Evolutionary conservation across 2,888 invertebrate genomes (phyloP).

Genomic region (Sarcophaga variegata): DNA sequence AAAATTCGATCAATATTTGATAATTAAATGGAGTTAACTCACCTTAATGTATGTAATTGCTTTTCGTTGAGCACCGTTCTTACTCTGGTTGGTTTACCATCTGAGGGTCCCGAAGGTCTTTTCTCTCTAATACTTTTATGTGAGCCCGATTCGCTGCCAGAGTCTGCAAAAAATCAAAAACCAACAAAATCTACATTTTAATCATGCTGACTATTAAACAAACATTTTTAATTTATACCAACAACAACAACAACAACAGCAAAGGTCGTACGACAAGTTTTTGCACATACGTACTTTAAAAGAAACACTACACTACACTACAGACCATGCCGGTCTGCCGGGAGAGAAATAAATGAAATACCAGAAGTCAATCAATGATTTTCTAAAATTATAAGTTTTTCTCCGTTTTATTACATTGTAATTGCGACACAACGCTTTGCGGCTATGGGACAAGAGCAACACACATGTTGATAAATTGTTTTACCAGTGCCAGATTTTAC

Average conservation of each 20-base stretch:
- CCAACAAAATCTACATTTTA: slow-evolving; percentile 68
- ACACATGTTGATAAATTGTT: slow-evolving; percentile 68
- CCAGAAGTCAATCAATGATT: slow-evolving; percentile 56
- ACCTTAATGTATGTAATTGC: slow-evolving; percentile 97
- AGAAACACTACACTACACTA: too few relatives aligned
- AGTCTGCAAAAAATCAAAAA: slow-evolving; percentile 85
- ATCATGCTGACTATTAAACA: slow-evolving; percentile 66
- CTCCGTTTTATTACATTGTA: slow-evolving; percentile 17
- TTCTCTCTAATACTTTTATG: slow-evolving; percentile 89
- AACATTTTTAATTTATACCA: slow-evolving; percentile 55
- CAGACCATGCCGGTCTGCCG: too few relatives aligned
- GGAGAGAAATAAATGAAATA: not conserved
- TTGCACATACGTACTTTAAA: too few relatives aligned
- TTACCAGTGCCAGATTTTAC: slow-evolving; percentile 32
- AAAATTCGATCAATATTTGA: not conserved
- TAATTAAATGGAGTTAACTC: slow-evolving; percentile 67
- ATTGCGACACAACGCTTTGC: slow-evolving; percentile 16
- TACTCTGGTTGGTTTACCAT: slow-evolving; percentile 98
- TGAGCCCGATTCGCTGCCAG: slow-evolving; percentile 95
- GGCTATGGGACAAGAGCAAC: slow-evolving; percentile 2
- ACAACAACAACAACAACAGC: slow-evolving; percentile 29
- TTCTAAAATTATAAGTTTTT: slow-evolving; percentile 57
- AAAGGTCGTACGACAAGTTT: not conserved
- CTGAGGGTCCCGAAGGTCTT: slow-evolving; percentile 83
- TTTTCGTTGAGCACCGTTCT: slow-evolving; percentile 99